Evolutionary conservation across 2,888 invertebrate genomes (phyloP).

Genomic region (Eremobia ochroleuca): DNA sequence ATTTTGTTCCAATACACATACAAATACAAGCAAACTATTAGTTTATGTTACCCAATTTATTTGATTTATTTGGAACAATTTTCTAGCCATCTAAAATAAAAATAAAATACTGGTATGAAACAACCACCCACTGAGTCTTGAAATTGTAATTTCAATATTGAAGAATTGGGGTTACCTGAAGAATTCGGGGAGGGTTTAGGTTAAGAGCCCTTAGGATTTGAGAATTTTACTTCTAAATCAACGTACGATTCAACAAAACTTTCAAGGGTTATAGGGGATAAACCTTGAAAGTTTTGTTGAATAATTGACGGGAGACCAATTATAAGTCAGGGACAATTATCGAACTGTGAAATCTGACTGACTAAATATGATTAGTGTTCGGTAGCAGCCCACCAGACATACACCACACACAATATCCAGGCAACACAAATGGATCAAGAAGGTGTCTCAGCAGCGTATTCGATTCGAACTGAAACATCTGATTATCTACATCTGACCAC

Average conservation of each 20-base stretch:
- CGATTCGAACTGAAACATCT: too few species aligned
- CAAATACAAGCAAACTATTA: neutral
- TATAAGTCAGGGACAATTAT: neutral
- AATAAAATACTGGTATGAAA: neutral
- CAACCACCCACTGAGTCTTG: neutral
- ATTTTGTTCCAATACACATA: neutral
- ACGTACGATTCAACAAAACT: neutral
- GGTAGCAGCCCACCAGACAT: neutral
- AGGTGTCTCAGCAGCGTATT: constrained; percentile 50
- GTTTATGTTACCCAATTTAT: neutral
- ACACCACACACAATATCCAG: neutral
- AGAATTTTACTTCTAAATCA: neutral
- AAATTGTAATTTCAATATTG: neutral
- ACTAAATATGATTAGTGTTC: too few species aligned
- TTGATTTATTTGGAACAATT: neutral
- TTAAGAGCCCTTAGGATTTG: neutral
- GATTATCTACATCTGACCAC: too few species aligned
- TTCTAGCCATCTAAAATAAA: neutral
- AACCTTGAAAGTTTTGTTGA: neutral
- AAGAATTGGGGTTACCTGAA: neutral
- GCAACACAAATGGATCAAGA: constrained; percentile 48
- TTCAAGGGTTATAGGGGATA: neutral
- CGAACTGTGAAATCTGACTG: neutral
- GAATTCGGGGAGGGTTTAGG: neutral
- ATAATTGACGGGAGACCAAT: neutral